Evolutionary conservation across 1,140 invertebrate genomes (phyloP).

Genomic region (Drosophila nebulosa): DNA sequence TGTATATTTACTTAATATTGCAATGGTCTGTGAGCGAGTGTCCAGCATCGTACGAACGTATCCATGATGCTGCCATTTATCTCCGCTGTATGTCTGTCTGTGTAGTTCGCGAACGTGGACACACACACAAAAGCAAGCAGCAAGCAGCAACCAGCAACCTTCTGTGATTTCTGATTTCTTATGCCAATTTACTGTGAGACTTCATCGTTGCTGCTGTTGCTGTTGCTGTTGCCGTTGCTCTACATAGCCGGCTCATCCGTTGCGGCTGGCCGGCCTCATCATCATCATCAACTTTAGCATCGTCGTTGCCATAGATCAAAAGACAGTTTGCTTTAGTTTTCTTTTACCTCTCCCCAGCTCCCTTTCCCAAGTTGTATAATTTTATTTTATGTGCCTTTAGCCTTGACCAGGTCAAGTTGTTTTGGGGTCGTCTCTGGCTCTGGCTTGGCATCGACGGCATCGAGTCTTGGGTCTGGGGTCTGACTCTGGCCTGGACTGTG

Average conservation of each 20-base stretch:
- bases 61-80: conserved; percentile 38
- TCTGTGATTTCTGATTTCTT: conserved; percentile 79
- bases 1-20: conserved; percentile 80
- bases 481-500: conserved; percentile 2
- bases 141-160: too few relatives aligned
- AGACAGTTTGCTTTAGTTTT: conserved; percentile 79
- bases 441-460: not conserved
- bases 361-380: conserved; percentile 53
- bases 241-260: conserved; percentile 45
- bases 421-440: conserved; percentile 39
- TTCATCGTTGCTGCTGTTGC: not conserved
- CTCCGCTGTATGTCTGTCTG: conserved; percentile 14
- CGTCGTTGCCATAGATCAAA: conserved; percentile 68
- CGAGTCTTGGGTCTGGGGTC: conserved; percentile 1
- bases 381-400: conserved; percentile 74
- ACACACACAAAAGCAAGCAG: conserved; percentile 3
- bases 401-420: conserved; percentile 79
- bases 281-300: conserved; percentile 34
- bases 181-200: conserved; percentile 68
- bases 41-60: not conserved
- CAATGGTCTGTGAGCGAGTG: conserved; percentile 44
- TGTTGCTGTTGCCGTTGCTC: conserved; percentile 42
- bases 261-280: conserved; percentile 27
- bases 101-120: conserved; percentile 4
- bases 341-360: not conserved